phyloP scores from a whole-genome alignment of 2,888 invertebrate genomes.

The Sphaeridia pumilis region DNA sequence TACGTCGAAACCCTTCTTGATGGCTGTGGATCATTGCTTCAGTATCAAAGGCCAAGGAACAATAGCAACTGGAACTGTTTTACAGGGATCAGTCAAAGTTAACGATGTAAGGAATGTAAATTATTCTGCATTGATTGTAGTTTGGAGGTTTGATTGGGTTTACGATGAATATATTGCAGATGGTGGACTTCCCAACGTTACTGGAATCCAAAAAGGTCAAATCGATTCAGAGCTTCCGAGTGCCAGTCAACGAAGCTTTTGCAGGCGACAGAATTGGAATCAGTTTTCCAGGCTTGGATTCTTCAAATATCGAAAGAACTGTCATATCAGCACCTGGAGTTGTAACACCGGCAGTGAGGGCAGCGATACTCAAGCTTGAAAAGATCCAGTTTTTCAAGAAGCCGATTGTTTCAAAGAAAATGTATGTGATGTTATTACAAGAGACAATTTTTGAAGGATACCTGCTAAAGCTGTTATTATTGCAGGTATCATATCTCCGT shows the following conservation, averaged over 20 bases:
- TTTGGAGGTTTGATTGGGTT: background rate
- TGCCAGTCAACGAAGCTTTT: constrained; percentile 46
- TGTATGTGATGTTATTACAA: constrained; percentile 10
- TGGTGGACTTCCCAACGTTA: constrained; percentile 52
- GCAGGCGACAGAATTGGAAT: constrained; percentile 58
- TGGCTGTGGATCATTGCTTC: constrained; percentile 65
- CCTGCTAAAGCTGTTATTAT: too few species aligned
- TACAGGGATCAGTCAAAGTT: constrained; percentile 48
- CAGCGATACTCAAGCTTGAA: constrained; percentile 45
- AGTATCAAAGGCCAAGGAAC: constrained; percentile 61
- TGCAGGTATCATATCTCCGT: constrained; percentile 51
- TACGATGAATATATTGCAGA: constrained; percentile 38
- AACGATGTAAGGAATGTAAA: constrained; percentile 54
- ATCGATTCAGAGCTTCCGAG: constrained; percentile 59
- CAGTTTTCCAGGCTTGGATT: constrained; percentile 59
- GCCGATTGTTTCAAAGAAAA: constrained; percentile 24
- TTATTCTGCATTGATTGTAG: too few species aligned
- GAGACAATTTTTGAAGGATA: background rate
- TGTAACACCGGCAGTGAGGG: constrained; percentile 42
- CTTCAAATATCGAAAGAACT: constrained; percentile 53
- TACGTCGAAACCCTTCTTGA: constrained; percentile 46
- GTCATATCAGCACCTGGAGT: constrained; percentile 47
- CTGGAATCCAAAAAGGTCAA: constrained; percentile 54
- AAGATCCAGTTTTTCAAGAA: constrained; percentile 50
- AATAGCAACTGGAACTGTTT: constrained; percentile 56